Conservation (phyloP, 64 coral and sea anemone species). For the Stylophora pistillata region DNA sequence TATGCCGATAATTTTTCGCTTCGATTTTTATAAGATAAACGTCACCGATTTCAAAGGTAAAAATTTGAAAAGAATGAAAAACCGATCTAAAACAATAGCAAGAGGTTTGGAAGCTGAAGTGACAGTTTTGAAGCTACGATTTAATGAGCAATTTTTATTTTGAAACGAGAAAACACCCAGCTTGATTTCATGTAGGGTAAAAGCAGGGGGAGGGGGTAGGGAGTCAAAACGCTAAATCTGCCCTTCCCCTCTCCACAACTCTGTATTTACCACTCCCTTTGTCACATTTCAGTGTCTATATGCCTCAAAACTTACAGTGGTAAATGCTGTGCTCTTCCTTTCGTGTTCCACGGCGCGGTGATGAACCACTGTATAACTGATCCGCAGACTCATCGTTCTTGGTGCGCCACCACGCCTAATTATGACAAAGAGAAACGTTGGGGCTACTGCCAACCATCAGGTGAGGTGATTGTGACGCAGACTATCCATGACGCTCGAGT, state of each 20-base stretch:
- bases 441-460: constrained; percentile 70
- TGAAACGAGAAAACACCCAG: too few species aligned
- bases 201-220: too few species aligned
- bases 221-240: too few species aligned
- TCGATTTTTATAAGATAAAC: too few species aligned
- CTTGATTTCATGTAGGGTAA: too few species aligned
- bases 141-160: too few species aligned
- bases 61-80: too few species aligned
- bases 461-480: background rate
- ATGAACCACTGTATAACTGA: constrained; percentile 43
- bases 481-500: background rate
- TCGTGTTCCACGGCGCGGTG: constrained; percentile 52
- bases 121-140: too few species aligned
- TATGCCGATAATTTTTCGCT: too few species aligned
- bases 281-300: background rate
- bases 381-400: constrained; percentile 40
- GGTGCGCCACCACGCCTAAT: constrained; percentile 74
- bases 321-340: constrained; percentile 64
- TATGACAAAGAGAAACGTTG: constrained; percentile 68
- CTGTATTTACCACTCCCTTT: background rate
- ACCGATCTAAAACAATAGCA: too few species aligned
- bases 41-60: too few species aligned
- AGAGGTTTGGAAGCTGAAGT: too few species aligned
- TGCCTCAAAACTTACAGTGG: constrained; percentile 46
- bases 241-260: background rate